Conservation (phyloP, 2,113 vertebrate species). For the Perca fluviatilis region DNA sequence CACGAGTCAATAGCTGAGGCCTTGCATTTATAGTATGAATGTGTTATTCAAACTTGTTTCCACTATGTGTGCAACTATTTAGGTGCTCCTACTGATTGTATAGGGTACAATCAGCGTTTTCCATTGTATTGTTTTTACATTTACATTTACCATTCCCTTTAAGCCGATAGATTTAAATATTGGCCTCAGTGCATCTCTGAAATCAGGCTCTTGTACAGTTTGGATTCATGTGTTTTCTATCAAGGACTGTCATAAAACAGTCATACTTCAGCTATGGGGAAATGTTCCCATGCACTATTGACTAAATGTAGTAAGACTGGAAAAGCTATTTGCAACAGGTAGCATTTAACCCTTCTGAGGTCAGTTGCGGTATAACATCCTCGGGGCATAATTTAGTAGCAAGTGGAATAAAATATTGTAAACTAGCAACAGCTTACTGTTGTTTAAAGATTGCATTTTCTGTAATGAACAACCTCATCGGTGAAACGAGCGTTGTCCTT, state of each 20-base stretch:
- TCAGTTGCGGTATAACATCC: conserved; percentile 31
- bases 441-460: not conserved
- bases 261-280: conserved; percentile 26
- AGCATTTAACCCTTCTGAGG: conserved; percentile 23
- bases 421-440: conserved; percentile 6
- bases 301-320: conserved; percentile 36
- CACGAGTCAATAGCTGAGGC: not conserved
- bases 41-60: not conserved
- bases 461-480: conserved; percentile 6
- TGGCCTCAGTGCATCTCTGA: conserved; percentile 15
- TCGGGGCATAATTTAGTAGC: conserved; percentile 16
- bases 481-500: not conserved
- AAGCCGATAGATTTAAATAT: conserved; percentile 22
- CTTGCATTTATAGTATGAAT: not conserved
- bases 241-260: conserved; percentile 33
- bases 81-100: not conserved
- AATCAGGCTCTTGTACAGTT: conserved; percentile 18
- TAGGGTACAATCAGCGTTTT: conserved; percentile 30
- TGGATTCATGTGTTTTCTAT: conserved; percentile 52
- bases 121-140: conserved; percentile 24
- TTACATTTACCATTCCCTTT: conserved; percentile 1
- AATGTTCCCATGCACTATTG: conserved; percentile 44
- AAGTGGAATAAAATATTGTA: conserved; percentile 37
- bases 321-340: conserved; percentile 33
- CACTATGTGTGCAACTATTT: not conserved